A percentile compares a stretch with the other conserved stretches of the same genome.
Evolutionary conservation across 2,888 invertebrate species (phyloP).

Genomic region (Homarus gammarus): DNA sequence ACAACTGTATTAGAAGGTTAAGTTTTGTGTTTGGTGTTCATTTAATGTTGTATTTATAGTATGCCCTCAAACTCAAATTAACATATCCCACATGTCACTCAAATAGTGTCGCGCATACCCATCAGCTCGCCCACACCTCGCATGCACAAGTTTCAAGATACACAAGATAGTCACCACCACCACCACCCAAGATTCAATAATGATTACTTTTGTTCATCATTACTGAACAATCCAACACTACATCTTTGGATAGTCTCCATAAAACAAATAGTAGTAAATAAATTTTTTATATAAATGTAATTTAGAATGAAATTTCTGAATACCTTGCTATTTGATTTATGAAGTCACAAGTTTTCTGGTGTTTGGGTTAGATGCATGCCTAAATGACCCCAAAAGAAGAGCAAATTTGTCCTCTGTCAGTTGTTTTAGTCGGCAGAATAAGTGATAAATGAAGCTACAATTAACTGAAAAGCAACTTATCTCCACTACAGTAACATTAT

Average conservation of each 20-base stretch:
- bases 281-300: not conserved
- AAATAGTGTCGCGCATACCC: slow-evolving; percentile 49
- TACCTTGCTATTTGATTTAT: not conserved
- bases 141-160: slow-evolving; percentile 30
- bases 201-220: not conserved
- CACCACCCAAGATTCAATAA: slow-evolving; percentile 12
- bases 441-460: slow-evolving; percentile 18
- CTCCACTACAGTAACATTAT: not conserved
- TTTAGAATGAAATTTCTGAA: too few relatives aligned
- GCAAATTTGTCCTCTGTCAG: slow-evolving; percentile 39
- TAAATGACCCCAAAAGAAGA: slow-evolving; percentile 13
- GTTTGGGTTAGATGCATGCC: slow-evolving; percentile 11
- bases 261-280: not conserved
- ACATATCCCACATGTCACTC: too few relatives aligned
- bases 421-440: slow-evolving; percentile 32
- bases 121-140: not conserved
- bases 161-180: slow-evolving; percentile 16
- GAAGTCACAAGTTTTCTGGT: not conserved
- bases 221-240: not conserved
- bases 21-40: too few relatives aligned
- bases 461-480: not conserved
- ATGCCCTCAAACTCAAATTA: not conserved
- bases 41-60: too few relatives aligned
- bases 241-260: not conserved
- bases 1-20: too few relatives aligned